A percentile compares a stretch with the other conserved stretches of the same genome.
Conservation (phyloP, 2,888 invertebrate genomes). For the Caenorhabditis parvicauda region DNA sequence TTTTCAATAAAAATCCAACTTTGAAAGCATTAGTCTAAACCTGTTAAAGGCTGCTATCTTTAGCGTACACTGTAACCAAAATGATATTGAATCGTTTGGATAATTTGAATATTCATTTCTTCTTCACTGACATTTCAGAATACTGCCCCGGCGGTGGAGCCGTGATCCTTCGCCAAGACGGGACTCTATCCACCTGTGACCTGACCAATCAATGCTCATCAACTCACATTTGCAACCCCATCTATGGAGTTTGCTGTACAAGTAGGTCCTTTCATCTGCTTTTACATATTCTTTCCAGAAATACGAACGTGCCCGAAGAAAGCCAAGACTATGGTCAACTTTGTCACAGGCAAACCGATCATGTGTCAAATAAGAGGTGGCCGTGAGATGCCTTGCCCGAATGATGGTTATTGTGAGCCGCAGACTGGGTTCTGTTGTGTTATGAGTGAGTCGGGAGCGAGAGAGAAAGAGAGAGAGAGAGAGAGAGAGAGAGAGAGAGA, state of each 20-base stretch:
- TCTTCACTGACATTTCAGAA: no score
- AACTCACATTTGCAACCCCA: constrained; percentile 52
- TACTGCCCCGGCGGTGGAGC: constrained; percentile 57
- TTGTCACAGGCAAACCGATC: constrained; percentile 42
- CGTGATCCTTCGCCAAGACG: constrained; percentile 32
- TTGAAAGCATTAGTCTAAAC: no score
- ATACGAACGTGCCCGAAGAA: constrained; percentile 53
- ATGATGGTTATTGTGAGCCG: constrained; percentile 43
- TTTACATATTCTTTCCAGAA: constrained; percentile 30
- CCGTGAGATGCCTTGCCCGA: constrained; percentile 38
- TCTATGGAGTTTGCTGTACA: constrained; percentile 55
- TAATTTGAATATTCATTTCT: no score
- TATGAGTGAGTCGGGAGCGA: no score
- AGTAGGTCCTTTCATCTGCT: constrained; percentile 27
- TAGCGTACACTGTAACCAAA: no score
- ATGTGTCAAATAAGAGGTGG: constrained; percentile 48
- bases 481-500: background rate
- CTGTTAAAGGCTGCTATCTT: no score
- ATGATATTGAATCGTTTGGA: no score
- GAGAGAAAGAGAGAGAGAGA: background rate
- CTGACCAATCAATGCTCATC: constrained; percentile 43
- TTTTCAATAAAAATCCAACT: no score
- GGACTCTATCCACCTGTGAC: constrained; percentile 47
- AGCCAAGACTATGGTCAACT: constrained; percentile 47
- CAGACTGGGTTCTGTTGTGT: constrained; percentile 54